These are phyloP conservation scores for Corbicula japonica DNA, from an alignment of 2,888 invertebrate species.

Conservation along the genomic window DNA sequence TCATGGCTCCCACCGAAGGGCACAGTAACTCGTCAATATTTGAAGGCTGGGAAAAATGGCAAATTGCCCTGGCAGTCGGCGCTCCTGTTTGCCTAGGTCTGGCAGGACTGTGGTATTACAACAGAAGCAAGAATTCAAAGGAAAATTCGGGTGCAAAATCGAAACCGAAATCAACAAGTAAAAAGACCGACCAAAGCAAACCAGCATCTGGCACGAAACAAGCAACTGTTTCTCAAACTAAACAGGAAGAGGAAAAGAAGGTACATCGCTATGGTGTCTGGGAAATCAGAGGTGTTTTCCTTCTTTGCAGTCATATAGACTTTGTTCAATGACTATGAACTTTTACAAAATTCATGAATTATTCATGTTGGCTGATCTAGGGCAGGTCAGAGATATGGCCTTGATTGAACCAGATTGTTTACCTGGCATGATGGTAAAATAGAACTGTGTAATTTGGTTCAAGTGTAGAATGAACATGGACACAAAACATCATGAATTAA, in stretches of 20 bases:
- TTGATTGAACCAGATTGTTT: too few species aligned
- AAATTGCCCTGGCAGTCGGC: slow-evolving; percentile 93
- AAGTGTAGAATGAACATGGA: too few species aligned
- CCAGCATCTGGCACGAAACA: not conserved
- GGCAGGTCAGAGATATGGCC: too few species aligned
- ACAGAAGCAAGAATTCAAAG: slow-evolving; percentile 40
- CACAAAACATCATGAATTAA: too few species aligned
- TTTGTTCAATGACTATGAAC: too few species aligned
- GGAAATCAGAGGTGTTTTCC: slow-evolving; percentile 1
- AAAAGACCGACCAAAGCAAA: slow-evolving; percentile 26
- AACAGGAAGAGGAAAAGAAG: slow-evolving; percentile 22
- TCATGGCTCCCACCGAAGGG: slow-evolving; percentile 54
- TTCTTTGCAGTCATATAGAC: too few species aligned
- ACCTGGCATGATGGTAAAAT: too few species aligned
- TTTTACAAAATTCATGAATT: too few species aligned
- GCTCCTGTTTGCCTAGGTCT: slow-evolving; percentile 94
- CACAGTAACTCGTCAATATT: slow-evolving; percentile 36
- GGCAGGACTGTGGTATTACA: slow-evolving; percentile 91
- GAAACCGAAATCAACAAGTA: slow-evolving; percentile 34
- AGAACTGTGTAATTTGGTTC: too few species aligned
- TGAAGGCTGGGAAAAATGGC: slow-evolving; percentile 90
- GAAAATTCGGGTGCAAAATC: not conserved
- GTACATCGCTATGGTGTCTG: too few species aligned
- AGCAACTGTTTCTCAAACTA: slow-evolving; percentile 1
- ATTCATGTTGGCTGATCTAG: too few species aligned